Evolutionary conservation across 2,888 invertebrate genomes (phyloP).

Genomic region (Hirtodrosophila histrioides): DNA sequence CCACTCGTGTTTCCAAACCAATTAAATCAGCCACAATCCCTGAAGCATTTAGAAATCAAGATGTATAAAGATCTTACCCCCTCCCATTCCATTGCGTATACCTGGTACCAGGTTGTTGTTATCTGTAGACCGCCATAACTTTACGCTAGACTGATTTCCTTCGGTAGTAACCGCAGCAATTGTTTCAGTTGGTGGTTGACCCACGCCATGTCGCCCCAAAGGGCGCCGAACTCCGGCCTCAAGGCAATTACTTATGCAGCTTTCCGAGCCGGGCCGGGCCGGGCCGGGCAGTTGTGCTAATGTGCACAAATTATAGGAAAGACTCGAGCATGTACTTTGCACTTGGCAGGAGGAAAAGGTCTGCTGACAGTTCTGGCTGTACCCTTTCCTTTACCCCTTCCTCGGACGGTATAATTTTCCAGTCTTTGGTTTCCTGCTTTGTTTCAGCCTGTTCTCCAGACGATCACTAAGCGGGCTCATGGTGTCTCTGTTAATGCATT

Average conservation of each 20-base stretch:
- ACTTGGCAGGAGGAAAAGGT: slow-evolving; percentile 42
- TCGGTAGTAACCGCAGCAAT: slow-evolving; percentile 58
- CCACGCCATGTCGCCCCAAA: slow-evolving; percentile 57
- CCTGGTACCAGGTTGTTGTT: slow-evolving; percentile 38
- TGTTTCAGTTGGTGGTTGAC: slow-evolving; percentile 63
- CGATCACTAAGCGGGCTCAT: slow-evolving; percentile 32
- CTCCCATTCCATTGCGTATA: slow-evolving; percentile 14
- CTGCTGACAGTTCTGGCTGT: slow-evolving; percentile 40
- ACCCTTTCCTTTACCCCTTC: slow-evolving; percentile 5
- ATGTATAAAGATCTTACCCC: slow-evolving; percentile 32
- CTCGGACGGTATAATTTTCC: slow-evolving; percentile 68
- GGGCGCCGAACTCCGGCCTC: slow-evolving; percentile 62
- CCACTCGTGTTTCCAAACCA: slow-evolving; percentile 39
- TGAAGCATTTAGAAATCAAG: slow-evolving; percentile 62
- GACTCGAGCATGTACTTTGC: slow-evolving; percentile 32
- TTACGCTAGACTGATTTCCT: slow-evolving; percentile 68
- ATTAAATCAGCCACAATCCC: slow-evolving; percentile 69
- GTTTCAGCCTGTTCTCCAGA: slow-evolving; percentile 60
- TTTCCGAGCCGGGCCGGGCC: slow-evolving; percentile 20
- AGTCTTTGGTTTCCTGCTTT: slow-evolving; percentile 79
- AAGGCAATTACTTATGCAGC: slow-evolving; percentile 58
- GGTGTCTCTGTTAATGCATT: slow-evolving; percentile 67
- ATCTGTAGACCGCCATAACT: slow-evolving; percentile 66
- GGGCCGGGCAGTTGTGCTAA: slow-evolving; percentile 63
- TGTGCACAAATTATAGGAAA: slow-evolving; percentile 71